Evolutionary conservation across 2,797 vertebrate species (phyloP).

Genomic region (Gephyroberyx darwinii): DNA sequence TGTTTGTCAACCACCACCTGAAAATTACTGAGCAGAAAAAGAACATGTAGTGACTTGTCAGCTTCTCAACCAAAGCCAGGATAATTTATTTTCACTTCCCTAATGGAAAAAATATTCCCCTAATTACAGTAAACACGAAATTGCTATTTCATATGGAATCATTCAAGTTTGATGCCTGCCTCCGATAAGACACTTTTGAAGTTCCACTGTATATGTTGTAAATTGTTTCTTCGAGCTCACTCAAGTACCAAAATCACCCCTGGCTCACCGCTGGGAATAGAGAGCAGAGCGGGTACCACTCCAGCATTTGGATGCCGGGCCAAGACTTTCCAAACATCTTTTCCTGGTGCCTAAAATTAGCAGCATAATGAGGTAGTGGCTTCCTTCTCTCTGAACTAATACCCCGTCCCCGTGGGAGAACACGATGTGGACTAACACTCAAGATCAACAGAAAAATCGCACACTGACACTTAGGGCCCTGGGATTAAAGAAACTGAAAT

Average conservation of each 20-base stretch:
- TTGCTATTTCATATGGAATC: conserved; percentile 89
- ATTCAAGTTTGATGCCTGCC: conserved; percentile 85
- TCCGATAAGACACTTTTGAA: conserved; percentile 88
- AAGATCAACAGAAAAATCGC: conserved; percentile 77
- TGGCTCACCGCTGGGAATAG: conserved; percentile 79
- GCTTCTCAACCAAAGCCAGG: conserved; percentile 73
- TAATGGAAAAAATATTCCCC: conserved; percentile 85
- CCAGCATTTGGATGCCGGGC: conserved; percentile 76
- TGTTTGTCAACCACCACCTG: conserved; percentile 29
- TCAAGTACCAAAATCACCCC: conserved; percentile 85
- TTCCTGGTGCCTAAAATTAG: conserved; percentile 87
- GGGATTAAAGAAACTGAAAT: conserved; percentile 44
- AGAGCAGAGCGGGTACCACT: conserved; percentile 76
- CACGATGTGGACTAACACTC: conserved; percentile 80
- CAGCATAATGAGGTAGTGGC: conserved; percentile 82
- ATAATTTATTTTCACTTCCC: conserved; percentile 87
- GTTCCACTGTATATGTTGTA: conserved; percentile 84
- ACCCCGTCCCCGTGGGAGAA: conserved; percentile 73
- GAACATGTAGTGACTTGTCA: conserved; percentile 61
- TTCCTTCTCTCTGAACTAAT: conserved; percentile 85
- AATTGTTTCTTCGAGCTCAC: conserved; percentile 86
- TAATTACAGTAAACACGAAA: conserved; percentile 87
- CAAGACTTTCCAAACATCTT: conserved; percentile 83
- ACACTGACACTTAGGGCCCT: conserved; percentile 66
- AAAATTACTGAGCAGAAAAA: conserved; percentile 23